Evolutionary conservation across 2,888 invertebrate species (phyloP).

Genomic region (Epinotia nisella): DNA sequence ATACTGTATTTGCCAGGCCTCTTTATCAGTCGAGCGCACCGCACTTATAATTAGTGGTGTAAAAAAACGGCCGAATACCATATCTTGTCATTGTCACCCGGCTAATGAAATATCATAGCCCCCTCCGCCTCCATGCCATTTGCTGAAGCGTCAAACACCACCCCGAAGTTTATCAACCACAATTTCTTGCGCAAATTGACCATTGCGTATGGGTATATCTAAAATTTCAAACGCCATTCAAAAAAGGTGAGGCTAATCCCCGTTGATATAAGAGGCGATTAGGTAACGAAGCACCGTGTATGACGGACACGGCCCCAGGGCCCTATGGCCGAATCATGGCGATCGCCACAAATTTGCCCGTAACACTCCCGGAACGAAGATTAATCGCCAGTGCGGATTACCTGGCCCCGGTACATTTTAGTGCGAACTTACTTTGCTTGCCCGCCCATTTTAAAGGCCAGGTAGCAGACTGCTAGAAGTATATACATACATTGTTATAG

Average conservation of each 20-base stretch:
- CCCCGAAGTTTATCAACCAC: constrained; percentile 1
- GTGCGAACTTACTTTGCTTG: constrained; percentile 41
- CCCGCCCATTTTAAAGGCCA: constrained; percentile 52
- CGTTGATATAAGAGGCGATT: constrained; percentile 73
- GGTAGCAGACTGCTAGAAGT: constrained; percentile 46
- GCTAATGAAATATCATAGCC: not conserved
- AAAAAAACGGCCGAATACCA: not conserved
- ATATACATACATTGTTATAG: not conserved
- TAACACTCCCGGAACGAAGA: constrained; percentile 70
- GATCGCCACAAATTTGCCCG: constrained; percentile 78
- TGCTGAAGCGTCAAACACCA: not conserved
- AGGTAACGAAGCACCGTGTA: constrained; percentile 76
- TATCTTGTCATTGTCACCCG: not conserved
- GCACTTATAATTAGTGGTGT: too few species aligned
- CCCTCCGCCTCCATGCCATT: not conserved
- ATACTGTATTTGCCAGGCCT: too few species aligned
- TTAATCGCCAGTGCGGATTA: constrained; percentile 56
- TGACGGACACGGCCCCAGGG: constrained; percentile 74
- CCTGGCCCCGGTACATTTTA: constrained; percentile 45
- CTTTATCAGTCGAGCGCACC: too few species aligned
- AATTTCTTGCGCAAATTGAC: not conserved
- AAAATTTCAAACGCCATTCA: constrained; percentile 14
- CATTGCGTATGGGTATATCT: constrained; percentile 1
- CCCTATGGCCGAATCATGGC: constrained; percentile 72
- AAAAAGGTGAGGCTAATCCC: constrained; percentile 54